These are phyloP conservation scores for Xenus cinereus DNA, from an alignment of 2,113 vertebrate genomes.

Conservation along the genomic window DNA sequence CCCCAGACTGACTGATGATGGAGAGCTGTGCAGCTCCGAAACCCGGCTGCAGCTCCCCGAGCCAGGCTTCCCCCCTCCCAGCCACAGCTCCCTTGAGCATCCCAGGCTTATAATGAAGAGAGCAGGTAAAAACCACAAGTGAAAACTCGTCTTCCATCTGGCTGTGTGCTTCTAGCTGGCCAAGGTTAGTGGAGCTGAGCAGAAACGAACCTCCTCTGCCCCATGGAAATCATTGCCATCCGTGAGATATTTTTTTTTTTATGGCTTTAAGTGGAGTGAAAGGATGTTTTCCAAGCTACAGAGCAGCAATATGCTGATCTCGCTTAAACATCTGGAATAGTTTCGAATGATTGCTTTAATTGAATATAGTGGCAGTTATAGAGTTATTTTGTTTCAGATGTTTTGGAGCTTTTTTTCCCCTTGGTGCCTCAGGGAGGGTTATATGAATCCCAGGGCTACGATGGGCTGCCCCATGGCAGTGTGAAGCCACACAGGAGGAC, in stretches of 20 bases:
- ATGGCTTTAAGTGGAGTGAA: neutral
- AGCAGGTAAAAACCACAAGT: neutral
- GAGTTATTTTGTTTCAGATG: neutral
- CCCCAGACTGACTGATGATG: neutral
- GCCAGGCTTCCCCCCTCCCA: neutral
- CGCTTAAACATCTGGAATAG: neutral
- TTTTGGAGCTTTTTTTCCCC: neutral
- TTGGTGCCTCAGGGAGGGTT: neutral
- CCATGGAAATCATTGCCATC: neutral
- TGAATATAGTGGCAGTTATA: neutral
- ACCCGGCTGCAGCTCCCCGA: neutral
- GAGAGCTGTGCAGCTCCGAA: neutral
- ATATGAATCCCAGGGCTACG: neutral
- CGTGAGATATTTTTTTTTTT: neutral
- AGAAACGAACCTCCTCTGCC: neutral
- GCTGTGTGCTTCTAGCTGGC: neutral
- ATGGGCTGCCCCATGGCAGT: neutral
- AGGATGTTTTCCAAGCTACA: conserved; percentile 2
- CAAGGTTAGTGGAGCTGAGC: neutral
- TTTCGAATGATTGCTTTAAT: neutral
- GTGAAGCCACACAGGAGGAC: neutral
- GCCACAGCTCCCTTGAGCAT: neutral
- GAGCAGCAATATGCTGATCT: neutral
- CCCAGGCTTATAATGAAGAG: neutral
- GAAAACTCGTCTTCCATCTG: neutral